Conservation (phyloP, 1,140 invertebrate genomes). For the Cecropterus lyciades region DNA sequence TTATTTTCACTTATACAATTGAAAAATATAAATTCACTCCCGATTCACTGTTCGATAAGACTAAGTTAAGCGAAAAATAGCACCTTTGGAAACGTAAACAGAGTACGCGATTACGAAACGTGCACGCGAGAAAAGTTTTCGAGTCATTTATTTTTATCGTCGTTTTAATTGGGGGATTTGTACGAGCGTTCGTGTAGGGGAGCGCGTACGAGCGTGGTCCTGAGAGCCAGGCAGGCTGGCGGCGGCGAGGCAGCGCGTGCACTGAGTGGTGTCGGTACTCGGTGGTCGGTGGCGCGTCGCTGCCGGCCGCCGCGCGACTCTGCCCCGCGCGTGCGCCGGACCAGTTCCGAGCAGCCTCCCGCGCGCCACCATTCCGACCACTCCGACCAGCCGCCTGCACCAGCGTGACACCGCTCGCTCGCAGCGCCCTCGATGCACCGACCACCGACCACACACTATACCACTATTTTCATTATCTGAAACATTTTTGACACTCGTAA, state of each 20-base stretch:
- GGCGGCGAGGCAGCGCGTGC: constrained; percentile 71
- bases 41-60: constrained; percentile 50
- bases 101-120: constrained; percentile 43
- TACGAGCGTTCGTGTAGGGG: constrained; percentile 38
- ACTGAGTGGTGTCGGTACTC: constrained; percentile 59
- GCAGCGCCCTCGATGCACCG: constrained; percentile 38
- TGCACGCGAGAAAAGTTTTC: constrained; percentile 47
- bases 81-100: constrained; percentile 62
- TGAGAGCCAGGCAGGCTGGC: constrained; percentile 62
- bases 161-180: constrained; percentile 29
- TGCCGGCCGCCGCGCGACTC: constrained; percentile 67
- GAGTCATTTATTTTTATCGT: constrained; percentile 39
- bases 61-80: constrained; percentile 55
- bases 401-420: constrained; percentile 29
- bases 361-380: constrained; percentile 40
- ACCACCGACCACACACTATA: constrained; percentile 45
- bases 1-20: constrained; percentile 57
- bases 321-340: constrained; percentile 78
- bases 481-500: constrained; percentile 52
- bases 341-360: constrained; percentile 67
- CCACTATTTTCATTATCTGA: constrained; percentile 46
- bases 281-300: constrained; percentile 53
- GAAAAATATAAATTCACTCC: constrained; percentile 69
- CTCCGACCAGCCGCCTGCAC: constrained; percentile 38
- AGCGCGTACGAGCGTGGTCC: constrained; percentile 43